Conservation (phyloP, 2,888 invertebrate genomes). For the Plebejus melissa region DNA sequence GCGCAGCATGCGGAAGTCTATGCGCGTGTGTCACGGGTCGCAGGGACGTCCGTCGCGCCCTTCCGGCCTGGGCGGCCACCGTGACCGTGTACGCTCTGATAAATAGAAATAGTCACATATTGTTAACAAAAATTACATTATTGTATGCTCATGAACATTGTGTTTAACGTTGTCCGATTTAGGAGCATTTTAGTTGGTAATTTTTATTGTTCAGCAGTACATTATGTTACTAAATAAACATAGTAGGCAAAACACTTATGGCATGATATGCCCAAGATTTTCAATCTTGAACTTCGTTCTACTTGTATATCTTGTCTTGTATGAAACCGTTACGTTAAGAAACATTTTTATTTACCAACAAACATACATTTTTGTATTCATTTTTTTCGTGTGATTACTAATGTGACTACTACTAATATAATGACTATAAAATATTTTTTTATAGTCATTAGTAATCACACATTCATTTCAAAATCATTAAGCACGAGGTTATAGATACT, state of each 20-base stretch:
- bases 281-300: background rate
- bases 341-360: too few relatives aligned
- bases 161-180: constrained; percentile 2
- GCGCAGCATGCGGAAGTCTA: constrained; percentile 55
- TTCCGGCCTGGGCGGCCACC: constrained; percentile 66
- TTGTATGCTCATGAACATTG: background rate
- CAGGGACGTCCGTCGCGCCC: constrained; percentile 71
- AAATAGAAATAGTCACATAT: constrained; percentile 51
- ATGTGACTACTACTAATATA: too few relatives aligned
- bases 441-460: too few relatives aligned
- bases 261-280: background rate
- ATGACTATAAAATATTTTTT: too few relatives aligned
- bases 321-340: too few relatives aligned
- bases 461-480: background rate
- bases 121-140: constrained; percentile 15
- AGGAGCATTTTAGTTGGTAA: background rate
- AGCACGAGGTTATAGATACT: background rate
- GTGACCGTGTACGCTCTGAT: constrained; percentile 67
- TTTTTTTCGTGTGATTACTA: too few relatives aligned
- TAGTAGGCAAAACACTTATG: background rate
- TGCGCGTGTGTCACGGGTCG: constrained; percentile 66
- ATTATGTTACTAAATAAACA: background rate
- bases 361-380: too few relatives aligned
- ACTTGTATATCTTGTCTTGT: too few relatives aligned
- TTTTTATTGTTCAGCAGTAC: background rate